These are phyloP conservation scores for Escarpia spicata DNA, from an alignment of 2,888 invertebrate genomes.

Conservation along the genomic window DNA sequence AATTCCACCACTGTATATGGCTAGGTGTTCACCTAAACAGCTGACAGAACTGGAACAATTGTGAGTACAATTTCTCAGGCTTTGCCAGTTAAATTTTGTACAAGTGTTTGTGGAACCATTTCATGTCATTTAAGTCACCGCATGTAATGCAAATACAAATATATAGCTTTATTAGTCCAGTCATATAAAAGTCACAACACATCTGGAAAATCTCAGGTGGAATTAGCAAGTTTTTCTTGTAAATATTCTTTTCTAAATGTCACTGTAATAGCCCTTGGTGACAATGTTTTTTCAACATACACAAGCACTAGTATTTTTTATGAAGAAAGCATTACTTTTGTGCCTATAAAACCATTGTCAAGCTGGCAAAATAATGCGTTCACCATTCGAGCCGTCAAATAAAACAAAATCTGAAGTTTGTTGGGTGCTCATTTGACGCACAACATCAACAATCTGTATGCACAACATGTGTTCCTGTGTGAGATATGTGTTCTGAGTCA, in stretches of 20 bases:
- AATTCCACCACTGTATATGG: not conserved
- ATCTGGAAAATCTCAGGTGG: not conserved
- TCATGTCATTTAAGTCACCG: too few species aligned
- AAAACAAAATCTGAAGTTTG: not conserved
- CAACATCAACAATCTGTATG: not conserved
- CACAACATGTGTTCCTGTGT: not conserved
- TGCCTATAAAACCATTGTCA: not conserved
- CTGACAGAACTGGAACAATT: not conserved
- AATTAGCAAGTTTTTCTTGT: not conserved
- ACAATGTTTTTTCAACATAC: not conserved
- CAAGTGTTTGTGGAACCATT: too few species aligned
- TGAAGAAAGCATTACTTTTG: not conserved
- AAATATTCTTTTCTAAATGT: not conserved
- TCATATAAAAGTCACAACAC: not conserved
- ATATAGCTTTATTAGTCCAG: too few species aligned
- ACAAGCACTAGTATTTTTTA: not conserved
- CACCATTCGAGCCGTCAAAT: not conserved
- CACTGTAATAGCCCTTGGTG: not conserved
- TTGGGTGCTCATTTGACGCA: not conserved
- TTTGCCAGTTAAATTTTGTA: not conserved
- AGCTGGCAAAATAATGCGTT: not conserved
- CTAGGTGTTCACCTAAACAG: not conserved
- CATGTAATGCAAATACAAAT: too few species aligned
- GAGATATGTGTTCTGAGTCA: not conserved
- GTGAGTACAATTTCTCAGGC: not conserved